These are phyloP conservation scores for Catharus minimus DNA, from an alignment of 2,113 vertebrate species.

Conservation along the genomic window DNA sequence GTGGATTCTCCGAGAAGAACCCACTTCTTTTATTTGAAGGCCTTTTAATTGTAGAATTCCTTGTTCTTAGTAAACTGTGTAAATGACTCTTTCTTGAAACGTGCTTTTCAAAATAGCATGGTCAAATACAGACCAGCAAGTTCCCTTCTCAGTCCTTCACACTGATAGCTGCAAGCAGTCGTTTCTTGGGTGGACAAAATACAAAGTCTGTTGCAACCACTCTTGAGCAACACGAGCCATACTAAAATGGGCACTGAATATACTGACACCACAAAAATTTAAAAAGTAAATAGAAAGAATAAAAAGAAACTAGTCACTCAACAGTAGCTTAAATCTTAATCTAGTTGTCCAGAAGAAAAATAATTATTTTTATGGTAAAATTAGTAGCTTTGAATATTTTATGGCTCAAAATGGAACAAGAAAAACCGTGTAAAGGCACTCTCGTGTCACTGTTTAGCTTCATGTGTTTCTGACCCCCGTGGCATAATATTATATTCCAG, in stretches of 20 bases:
- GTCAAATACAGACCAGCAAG: not conserved
- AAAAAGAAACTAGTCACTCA: not conserved
- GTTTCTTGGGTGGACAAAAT: not conserved
- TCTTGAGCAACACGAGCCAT: not conserved
- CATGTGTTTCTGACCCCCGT: conserved; percentile 3
- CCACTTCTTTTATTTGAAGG: conserved; percentile 27
- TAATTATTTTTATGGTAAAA: not conserved
- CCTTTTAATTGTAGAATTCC: conserved; percentile 47
- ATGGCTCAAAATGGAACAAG: not conserved
- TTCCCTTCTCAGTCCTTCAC: not conserved
- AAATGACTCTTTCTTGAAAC: not conserved
- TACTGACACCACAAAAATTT: not conserved
- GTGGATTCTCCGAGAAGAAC: not conserved
- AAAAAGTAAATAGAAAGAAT: not conserved
- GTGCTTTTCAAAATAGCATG: not conserved
- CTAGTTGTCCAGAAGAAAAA: not conserved
- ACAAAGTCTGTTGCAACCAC: not conserved
- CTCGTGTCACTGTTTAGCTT: not conserved
- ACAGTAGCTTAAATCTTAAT: not conserved
- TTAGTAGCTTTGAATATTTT: not conserved
- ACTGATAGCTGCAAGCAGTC: not conserved
- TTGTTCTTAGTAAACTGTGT: conserved; percentile 39
- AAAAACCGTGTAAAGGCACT: not conserved
- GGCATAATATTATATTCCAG: conserved; percentile 24
- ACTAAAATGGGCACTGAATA: not conserved